These are phyloP conservation scores for Andrena dorsata DNA, from an alignment of 2,888 invertebrate genomes.

Conservation along the genomic window DNA sequence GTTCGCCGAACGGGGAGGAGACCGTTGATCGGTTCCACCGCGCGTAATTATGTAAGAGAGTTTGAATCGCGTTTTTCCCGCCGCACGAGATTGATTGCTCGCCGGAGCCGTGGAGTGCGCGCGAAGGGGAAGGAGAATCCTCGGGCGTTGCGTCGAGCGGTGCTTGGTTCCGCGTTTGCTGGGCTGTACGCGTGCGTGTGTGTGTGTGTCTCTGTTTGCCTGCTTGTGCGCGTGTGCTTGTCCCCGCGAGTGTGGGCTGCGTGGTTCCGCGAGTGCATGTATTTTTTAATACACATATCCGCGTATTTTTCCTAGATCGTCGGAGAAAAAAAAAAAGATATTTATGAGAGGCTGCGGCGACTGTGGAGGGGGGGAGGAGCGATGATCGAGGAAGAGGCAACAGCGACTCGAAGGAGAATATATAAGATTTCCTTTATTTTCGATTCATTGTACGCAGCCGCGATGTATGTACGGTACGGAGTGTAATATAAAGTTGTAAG, in stretches of 20 bases:
- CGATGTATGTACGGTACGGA: slow-evolving; percentile 48
- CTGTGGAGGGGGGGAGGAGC: background rate
- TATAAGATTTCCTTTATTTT: slow-evolving; percentile 48
- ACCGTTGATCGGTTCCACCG: slow-evolving; percentile 58
- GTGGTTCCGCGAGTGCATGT: slow-evolving; percentile 62
- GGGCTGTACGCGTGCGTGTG: slow-evolving; percentile 12
- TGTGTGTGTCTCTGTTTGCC: background rate
- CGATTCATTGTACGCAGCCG: slow-evolving; percentile 42
- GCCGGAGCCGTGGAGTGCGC: background rate
- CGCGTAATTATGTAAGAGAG: slow-evolving; percentile 42
- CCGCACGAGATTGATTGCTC: slow-evolving; percentile 2
- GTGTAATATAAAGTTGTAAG: slow-evolving; percentile 71
- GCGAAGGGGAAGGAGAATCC: slow-evolving; percentile 8
- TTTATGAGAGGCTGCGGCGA: slow-evolving; percentile 38
- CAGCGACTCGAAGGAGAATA: slow-evolving; percentile 11
- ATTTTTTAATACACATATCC: slow-evolving; percentile 66
- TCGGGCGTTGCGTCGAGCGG: slow-evolving; percentile 27
- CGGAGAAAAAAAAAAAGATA: slow-evolving; percentile 28
- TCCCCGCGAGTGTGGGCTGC: slow-evolving; percentile 56
- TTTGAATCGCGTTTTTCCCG: slow-evolving; percentile 21
- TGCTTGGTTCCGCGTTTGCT: slow-evolving; percentile 15
- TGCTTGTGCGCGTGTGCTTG: background rate
- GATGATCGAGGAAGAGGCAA: background rate
- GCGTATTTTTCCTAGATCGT: slow-evolving; percentile 63
- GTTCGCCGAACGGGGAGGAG: slow-evolving; percentile 17